Base-by-base conservation (phyloP, 2,113 vertebrate species). In the Notiomystis cincta region DNA sequence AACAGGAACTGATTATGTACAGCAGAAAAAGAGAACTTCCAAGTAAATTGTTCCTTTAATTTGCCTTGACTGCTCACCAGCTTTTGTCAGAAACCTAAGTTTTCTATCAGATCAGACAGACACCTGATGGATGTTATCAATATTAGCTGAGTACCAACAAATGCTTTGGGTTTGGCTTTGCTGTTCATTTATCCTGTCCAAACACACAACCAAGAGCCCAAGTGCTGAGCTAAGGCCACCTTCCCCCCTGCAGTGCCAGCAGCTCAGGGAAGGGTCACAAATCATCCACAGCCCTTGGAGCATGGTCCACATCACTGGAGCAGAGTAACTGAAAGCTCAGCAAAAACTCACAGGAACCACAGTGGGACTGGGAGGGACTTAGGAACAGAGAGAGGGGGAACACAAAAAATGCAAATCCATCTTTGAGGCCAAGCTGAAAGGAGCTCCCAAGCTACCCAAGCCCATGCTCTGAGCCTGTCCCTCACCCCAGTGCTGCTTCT, bases 271-370 rank as follows among this genome's bases (percentile, higher is more conserved):
- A 70, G 23, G 50, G 28, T 16, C 89, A 89, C 51, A 64, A 23
- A 58, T 16, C 27, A 58, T 3, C 57, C 50, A 4, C 53, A 82
- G 61, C 28, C 6, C 0, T 27, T 12, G n/a, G 27, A 58, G 28
- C 65, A 60, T 0, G 2, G 18, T 5, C 11, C 40, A 13, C 21
- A 31, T 5, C 1, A 0, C 5, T 30, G 38, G 40, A 13, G 13
- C 33, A 66, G 33, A 87, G 14, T 0, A 40, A 42, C 62, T 70
- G 67, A 70, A 51, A 25, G 30, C 15, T 58, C 73, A 69, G 38
- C 67, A 71, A 25, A 67, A 42, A 27, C 37, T 25, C 76, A 19
- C 51, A 37, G 64, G 9, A 51, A 14, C 15, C 27, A 25, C 3
- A 1, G 1, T 0, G 8, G 13, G 2, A 15, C 77, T 47, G 25